A percentile compares a stretch with the other conserved stretches of the same genome.
Evolutionary conservation across 1,140 invertebrate genomes (phyloP).

Genomic region (Anadara kagoshimensis): DNA sequence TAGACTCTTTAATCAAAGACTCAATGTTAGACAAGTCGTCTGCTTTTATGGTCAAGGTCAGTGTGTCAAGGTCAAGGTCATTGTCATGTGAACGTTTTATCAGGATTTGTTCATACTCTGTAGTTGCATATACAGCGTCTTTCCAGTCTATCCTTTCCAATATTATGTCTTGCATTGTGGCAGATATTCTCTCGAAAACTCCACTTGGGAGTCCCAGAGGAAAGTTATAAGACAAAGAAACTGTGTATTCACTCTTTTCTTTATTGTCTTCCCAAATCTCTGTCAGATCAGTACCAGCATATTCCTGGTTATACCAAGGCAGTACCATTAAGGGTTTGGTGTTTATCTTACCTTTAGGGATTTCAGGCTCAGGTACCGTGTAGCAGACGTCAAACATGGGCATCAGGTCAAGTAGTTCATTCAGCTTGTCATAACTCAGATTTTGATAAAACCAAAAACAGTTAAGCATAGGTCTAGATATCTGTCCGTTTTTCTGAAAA

Average conservation of each 20-base stretch:
- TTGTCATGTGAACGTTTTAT: conserved; percentile 26
- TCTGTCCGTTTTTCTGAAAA: conserved; percentile 62
- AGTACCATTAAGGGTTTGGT: conserved; percentile 63
- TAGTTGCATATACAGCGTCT: conserved; percentile 58
- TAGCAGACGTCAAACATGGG: conserved; percentile 66
- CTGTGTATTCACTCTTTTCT: conserved; percentile 30
- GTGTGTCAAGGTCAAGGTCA: conserved; percentile 12
- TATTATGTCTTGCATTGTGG: conserved; percentile 60
- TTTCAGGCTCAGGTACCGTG: conserved; percentile 64
- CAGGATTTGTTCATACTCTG: conserved; percentile 56
- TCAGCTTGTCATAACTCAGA: conserved; percentile 52
- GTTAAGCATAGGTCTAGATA: conserved; percentile 68
- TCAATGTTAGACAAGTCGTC: conserved; percentile 17
- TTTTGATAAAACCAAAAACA: conserved; percentile 68
- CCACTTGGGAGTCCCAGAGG: conserved; percentile 56
- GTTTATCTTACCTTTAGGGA: conserved; percentile 51
- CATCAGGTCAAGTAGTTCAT: conserved; percentile 62
- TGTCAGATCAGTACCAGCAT: conserved; percentile 35
- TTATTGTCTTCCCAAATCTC: conserved; percentile 57
- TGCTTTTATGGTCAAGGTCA: conserved; percentile 27
- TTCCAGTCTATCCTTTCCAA: conserved; percentile 64
- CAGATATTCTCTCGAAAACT: conserved; percentile 59
- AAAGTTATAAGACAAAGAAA: conserved; percentile 52
- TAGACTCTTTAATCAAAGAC: conserved; percentile 46
- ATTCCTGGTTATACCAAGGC: conserved; percentile 67